Evolutionary conservation across 2,888 invertebrate genomes (phyloP), one percentile per base, ranked within the genome.

Genomic region (Pyralis farinalis): DNA sequence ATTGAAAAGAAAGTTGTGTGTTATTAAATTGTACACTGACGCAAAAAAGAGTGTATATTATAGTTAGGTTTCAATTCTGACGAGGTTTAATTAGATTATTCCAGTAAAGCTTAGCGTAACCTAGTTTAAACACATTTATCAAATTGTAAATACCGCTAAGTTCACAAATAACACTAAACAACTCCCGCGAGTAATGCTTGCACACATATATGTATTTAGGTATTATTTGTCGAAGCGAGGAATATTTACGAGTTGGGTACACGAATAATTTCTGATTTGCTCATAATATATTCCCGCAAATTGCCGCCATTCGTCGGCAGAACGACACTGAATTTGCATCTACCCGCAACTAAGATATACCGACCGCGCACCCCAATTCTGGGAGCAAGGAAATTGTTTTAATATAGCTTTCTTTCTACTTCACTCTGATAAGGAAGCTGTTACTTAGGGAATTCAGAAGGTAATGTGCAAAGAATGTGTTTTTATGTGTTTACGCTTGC

Each of bases 261-360:
- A 45, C 43, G 58, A 4, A 16, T 16, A 16, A 16, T 16, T 16
- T 16, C 3, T 16, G 16, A 16, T 16, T 16, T 59, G 39, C 47
- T 60, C 52, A 46, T 62, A 58, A 68, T 59, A 55, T 55, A 59
- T 65, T 59, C 51, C 53, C 45, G 42, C 44, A 56, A 67, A 61
- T 66, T 60, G 54, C 42, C 53, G 42, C 48, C 53, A 50, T 58
- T 58, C 53, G 49, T 49, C 50, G 33, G 39, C 54, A 39, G 47
- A 48, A 46, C 46, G 47, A 33, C 46, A 27, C 42, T 47, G 47
- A 48, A 57, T 61, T 51, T 50, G 46, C 52, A 47, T 47, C 51
- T 54, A 47, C 12, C 25, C 35, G 7, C 12, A 40, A 32, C 12
- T 21, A 36, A 34, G 12, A 29, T 21, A 31, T 12, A 32, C 4